phyloP scores from a whole-genome alignment of 2,797 vertebrate genomes.

The Clarias pachynema region DNA sequence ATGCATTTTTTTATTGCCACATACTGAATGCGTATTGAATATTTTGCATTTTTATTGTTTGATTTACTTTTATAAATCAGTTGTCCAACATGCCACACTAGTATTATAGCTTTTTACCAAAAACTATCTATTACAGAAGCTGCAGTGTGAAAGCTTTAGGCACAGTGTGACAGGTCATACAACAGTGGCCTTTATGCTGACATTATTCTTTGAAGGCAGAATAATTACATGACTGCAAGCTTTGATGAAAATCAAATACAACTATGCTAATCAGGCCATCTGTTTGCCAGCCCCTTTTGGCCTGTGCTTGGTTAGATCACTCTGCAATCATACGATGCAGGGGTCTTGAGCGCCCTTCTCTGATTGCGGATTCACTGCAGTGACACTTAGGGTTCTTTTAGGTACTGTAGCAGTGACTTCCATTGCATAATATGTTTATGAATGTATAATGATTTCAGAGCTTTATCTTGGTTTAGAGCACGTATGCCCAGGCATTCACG shows the following conservation, averaged over 20 bases:
- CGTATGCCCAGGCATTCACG: constrained; percentile 28
- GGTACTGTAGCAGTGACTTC: constrained; percentile 58
- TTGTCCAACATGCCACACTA: background rate
- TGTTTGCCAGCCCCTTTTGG: constrained; percentile 47
- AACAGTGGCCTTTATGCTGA: constrained; percentile 32
- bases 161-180: constrained; percentile 36
- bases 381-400: constrained; percentile 64
- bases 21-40: background rate
- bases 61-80: background rate
- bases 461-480: constrained; percentile 49
- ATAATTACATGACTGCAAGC: constrained; percentile 44
- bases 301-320: constrained; percentile 23
- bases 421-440: constrained; percentile 66
- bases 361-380: constrained; percentile 65
- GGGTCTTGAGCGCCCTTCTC: constrained; percentile 39
- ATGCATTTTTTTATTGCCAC: background rate
- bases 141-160: constrained; percentile 3
- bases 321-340: constrained; percentile 38
- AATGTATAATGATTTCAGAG: constrained; percentile 67
- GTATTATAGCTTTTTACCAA: constrained; percentile 13
- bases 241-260: constrained; percentile 55
- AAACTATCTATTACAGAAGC: constrained; percentile 22
- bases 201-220: constrained; percentile 41
- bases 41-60: background rate
- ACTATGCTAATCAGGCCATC: constrained; percentile 54